Percentiles rank a stretch among this genome's conserved stretches.
phyloP scores from a whole-genome alignment of 2,797 vertebrate species.

The Sebastes ruberrimus region DNA sequence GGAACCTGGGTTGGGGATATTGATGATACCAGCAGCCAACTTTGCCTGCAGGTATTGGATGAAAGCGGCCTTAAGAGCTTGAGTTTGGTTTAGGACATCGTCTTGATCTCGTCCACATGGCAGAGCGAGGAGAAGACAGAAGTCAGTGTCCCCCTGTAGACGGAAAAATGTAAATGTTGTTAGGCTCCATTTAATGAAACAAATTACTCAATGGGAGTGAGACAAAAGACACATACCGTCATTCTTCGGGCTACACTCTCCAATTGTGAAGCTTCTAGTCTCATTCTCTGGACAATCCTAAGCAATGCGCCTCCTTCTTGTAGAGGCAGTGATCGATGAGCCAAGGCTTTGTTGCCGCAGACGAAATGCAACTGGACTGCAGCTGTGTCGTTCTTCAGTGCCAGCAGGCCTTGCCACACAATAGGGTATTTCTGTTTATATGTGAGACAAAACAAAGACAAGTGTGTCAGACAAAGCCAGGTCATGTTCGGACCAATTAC shows the following conservation, averaged over 20 bases:
- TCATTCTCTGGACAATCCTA: constrained; percentile 97
- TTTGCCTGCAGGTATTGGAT: constrained; percentile 98
- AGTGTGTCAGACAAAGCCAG: constrained; percentile 11
- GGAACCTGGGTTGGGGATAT: constrained; percentile 97
- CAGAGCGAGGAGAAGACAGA: constrained; percentile 95
- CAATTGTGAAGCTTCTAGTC: constrained; percentile 94
- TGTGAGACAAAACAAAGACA: constrained; percentile 18
- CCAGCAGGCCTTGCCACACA: constrained; percentile 98
- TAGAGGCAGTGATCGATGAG: constrained; percentile 92
- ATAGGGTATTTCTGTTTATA: constrained; percentile 94
- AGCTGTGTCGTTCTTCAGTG: constrained; percentile 97
- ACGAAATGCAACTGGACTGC: constrained; percentile 99
- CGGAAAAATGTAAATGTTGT: constrained; percentile 9
- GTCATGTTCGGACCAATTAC: not conserved
- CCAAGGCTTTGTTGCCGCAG: constrained; percentile 95
- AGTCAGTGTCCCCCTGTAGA: constrained; percentile 94
- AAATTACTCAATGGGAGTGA: not conserved
- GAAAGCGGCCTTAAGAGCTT: constrained; percentile 95
- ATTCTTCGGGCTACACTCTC: constrained; percentile 96
- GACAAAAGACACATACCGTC: constrained; percentile 83
- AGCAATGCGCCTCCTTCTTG: constrained; percentile 93
- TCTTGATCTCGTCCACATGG: constrained; percentile 98
- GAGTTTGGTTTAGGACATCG: constrained; percentile 95
- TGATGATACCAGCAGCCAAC: constrained; percentile 98
- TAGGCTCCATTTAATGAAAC: not conserved